phyloP scores from a whole-genome alignment of 2,797 vertebrate species.

The Characodon lateralis region DNA sequence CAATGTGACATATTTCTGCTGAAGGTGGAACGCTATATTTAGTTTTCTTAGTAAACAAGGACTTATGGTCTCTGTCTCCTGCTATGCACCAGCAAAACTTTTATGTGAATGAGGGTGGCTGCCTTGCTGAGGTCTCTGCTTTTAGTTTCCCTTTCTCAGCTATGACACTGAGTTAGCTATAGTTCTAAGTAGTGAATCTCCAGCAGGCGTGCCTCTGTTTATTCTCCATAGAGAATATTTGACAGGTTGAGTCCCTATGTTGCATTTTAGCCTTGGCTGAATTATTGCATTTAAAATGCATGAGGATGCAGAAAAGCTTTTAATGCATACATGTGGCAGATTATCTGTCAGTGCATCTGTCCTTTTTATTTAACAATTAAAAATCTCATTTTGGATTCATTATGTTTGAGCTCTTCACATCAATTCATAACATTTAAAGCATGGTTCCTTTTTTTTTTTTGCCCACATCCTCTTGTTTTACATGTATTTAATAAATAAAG shows the following conservation, averaged over 20 bases:
- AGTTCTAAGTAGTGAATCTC: conserved; percentile 31
- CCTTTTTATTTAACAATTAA: conserved; percentile 5
- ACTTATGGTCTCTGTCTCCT: conserved; percentile 32
- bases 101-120: conserved; percentile 22
- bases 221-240: conserved; percentile 63
- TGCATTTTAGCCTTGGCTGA: conserved; percentile 40
- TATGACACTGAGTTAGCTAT: conserved; percentile 42
- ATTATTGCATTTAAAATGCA: conserved; percentile 29
- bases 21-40: conserved; percentile 42
- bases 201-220: conserved; percentile 63
- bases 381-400: conserved; percentile 43
- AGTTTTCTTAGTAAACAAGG: conserved; percentile 37
- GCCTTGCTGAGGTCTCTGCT: conserved; percentile 12
- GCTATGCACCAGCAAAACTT: conserved; percentile 23
- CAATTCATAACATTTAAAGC: conserved; percentile 10
- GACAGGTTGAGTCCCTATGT: conserved; percentile 53
- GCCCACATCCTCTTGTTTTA: neutral
- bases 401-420: conserved; percentile 17
- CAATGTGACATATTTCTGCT: no score
- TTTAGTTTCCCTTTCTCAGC: conserved; percentile 63
- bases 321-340: conserved; percentile 34
- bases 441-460: conserved; percentile 9
- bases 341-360: conserved; percentile 29
- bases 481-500: neutral
- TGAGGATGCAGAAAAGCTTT: conserved; percentile 35